These are phyloP conservation scores for Hoplias malabaricus DNA, from an alignment of 2,113 vertebrate species.

Conservation along the genomic window DNA sequence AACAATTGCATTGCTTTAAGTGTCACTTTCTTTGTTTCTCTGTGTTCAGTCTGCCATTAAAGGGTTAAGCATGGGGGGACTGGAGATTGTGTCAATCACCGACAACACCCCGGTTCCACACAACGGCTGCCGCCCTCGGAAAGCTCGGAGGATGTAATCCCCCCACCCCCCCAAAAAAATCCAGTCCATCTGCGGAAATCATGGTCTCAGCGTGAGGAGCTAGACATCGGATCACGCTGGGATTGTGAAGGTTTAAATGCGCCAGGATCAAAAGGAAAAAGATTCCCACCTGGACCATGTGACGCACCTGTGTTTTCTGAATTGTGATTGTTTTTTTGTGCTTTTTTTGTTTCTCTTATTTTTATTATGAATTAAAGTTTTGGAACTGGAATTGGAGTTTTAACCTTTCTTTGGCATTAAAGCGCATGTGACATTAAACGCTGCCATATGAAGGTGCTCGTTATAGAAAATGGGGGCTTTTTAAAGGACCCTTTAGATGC, in stretches of 20 bases:
- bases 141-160: conserved; percentile 79
- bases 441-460: conserved; percentile 27
- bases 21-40: conserved; percentile 46
- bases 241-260: neutral
- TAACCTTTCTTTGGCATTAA: neutral
- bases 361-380: conserved; percentile 10
- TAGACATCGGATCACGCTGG: neutral
- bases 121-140: conserved; percentile 94
- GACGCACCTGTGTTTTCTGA: neutral
- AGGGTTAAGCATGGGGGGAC: conserved; percentile 89
- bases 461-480: conserved; percentile 27
- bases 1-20: neutral
- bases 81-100: conserved; percentile 93
- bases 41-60: conserved; percentile 85
- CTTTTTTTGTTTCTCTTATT: neutral
- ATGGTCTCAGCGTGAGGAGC: conserved; percentile 21
- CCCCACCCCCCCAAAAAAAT: no score
- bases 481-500: conserved; percentile 20
- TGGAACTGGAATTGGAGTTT: neutral
- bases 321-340: neutral
- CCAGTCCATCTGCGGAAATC: conserved; percentile 29
- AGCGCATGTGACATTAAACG: neutral
- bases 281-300: conserved; percentile 13
- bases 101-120: conserved; percentile 93
- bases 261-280: neutral